phyloP scores from a whole-genome alignment of 2,888 invertebrate genomes.

The Spisula solida region DNA sequence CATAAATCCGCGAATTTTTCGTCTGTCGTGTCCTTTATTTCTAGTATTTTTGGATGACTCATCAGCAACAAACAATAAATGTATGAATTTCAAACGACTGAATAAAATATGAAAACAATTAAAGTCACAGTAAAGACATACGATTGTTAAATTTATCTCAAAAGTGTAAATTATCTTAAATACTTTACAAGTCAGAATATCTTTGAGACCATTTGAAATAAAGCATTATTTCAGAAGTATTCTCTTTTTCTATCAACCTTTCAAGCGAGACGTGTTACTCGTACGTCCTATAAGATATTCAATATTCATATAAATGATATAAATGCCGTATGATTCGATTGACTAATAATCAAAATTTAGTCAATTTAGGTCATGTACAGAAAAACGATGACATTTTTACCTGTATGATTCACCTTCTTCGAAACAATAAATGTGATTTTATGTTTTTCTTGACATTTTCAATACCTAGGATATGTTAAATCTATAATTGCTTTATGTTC shows the following conservation, averaged over 20 bases:
- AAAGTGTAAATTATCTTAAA: background rate
- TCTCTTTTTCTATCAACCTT: background rate
- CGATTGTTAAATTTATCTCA: background rate
- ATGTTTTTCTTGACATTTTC: slow-evolving; percentile 53
- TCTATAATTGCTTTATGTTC: slow-evolving; percentile 40
- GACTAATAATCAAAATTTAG: background rate
- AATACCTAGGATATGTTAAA: slow-evolving; percentile 42
- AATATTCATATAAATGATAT: background rate
- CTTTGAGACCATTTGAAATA: background rate
- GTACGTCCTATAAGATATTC: background rate
- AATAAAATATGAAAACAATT: background rate
- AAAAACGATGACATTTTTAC: slow-evolving; percentile 46
- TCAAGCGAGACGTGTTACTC: background rate
- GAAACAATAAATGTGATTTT: slow-evolving; percentile 45
- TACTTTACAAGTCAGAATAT: background rate
- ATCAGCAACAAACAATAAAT: background rate
- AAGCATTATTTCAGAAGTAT: background rate
- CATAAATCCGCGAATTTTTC: no score
- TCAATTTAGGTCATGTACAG: background rate
- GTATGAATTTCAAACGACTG: background rate
- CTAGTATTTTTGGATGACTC: background rate
- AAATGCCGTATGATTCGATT: background rate
- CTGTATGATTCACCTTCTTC: slow-evolving; percentile 41
- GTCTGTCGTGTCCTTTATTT: background rate
- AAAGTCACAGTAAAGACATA: background rate